Conservation (phyloP, 1,140 invertebrate species). For the Agraylea sexmaculata region DNA sequence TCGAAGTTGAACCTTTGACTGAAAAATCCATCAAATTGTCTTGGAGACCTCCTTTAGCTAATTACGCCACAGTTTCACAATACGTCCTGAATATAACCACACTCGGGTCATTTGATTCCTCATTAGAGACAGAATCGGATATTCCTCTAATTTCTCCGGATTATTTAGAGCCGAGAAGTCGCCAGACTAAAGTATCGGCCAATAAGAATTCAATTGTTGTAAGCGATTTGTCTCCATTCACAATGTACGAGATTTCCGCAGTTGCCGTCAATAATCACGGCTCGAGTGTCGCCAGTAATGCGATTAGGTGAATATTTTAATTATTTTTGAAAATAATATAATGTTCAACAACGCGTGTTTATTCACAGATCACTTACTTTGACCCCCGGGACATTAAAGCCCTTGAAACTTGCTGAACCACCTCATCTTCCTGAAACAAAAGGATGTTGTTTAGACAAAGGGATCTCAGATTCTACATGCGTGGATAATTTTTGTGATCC, state of each 20-base stretch:
- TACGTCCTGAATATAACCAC: conserved; percentile 62
- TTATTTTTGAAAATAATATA: not conserved
- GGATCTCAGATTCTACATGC: conserved; percentile 61
- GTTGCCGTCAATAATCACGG: conserved; percentile 61
- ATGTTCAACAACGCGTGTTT: too few species aligned
- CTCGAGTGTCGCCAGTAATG: conserved; percentile 57
- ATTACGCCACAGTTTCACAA: conserved; percentile 50
- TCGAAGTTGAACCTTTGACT: conserved; percentile 56
- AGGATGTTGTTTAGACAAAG: conserved; percentile 55
- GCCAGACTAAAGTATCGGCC: conserved; percentile 38
- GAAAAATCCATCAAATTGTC: conserved; percentile 56
- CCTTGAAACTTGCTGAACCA: conserved; percentile 37
- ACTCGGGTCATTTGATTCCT: conserved; percentile 50
- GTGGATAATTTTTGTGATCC: conserved; percentile 70
- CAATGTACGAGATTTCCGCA: conserved; percentile 71
- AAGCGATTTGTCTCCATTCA: conserved; percentile 52
- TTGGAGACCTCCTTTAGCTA: conserved; percentile 52
- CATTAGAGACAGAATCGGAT: conserved; percentile 35
- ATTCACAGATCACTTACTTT: conserved; percentile 47
- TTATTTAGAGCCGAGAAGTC: conserved; percentile 19
- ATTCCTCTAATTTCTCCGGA: conserved; percentile 23
- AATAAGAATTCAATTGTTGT: conserved; percentile 46
- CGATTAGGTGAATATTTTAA: conserved; percentile 35
- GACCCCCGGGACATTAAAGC: conserved; percentile 44
- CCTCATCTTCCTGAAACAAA: conserved; percentile 57